Percentiles rank a stretch among this genome's conserved stretches.
phyloP scores from a whole-genome alignment of 1,140 invertebrate genomes.

The Cardiocondyla obscurior region DNA sequence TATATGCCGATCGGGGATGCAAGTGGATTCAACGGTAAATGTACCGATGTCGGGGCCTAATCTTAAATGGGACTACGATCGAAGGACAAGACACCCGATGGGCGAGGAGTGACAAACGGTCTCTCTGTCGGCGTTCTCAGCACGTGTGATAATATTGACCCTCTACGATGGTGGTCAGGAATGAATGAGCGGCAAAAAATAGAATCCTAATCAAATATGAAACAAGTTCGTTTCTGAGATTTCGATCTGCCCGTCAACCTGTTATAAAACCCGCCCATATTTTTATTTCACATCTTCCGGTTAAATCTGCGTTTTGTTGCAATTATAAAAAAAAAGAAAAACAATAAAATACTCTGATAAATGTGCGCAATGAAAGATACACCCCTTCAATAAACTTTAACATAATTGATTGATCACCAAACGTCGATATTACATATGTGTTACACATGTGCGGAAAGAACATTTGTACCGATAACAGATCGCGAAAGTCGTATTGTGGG shows the following conservation, averaged over 20 bases:
- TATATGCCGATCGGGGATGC: slow-evolving; percentile 58
- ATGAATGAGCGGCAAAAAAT: slow-evolving; percentile 22
- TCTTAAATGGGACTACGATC: slow-evolving; percentile 57
- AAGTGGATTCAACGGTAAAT: slow-evolving; percentile 51
- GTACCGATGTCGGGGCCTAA: slow-evolving; percentile 17
- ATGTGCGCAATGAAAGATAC: not conserved
- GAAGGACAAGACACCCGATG: slow-evolving; percentile 14
- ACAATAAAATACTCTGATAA: not conserved
- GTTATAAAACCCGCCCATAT: slow-evolving; percentile 1
- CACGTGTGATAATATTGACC: slow-evolving; percentile 82
- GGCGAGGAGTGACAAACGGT: slow-evolving; percentile 33
- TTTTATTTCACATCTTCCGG: not conserved
- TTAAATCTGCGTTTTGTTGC: not conserved
- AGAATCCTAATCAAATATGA: slow-evolving; percentile 70
- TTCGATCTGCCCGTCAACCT: slow-evolving; percentile 10
- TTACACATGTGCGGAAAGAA: not conserved
- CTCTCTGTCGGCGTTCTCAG: slow-evolving; percentile 73
- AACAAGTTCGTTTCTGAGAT: slow-evolving; percentile 32
- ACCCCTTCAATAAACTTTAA: not conserved
- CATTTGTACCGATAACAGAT: slow-evolving; percentile 30
- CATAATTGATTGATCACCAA: not conserved
- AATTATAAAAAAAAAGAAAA: no score
- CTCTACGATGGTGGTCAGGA: slow-evolving; percentile 47
- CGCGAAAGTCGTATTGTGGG: slow-evolving; percentile 38
- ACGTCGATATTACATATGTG: not conserved